These are phyloP conservation scores for Natrix natrix DNA, from an alignment of 2,797 vertebrate genomes.

Conservation along the genomic window DNA sequence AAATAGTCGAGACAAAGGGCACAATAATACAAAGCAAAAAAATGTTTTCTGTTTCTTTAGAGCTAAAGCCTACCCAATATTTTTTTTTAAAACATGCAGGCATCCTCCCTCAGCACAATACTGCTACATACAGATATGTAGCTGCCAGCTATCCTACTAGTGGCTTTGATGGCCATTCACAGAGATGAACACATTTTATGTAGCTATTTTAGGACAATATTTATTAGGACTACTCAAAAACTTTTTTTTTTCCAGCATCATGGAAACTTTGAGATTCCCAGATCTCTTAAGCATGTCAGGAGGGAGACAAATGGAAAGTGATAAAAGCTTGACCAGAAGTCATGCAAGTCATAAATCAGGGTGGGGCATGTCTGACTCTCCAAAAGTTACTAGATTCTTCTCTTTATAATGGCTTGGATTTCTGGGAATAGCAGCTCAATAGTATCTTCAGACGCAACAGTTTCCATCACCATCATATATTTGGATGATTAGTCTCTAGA, in stretches of 20 bases:
- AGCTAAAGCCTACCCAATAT: neutral
- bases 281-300: neutral
- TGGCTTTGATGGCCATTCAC: neutral
- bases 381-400: neutral
- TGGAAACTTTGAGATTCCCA: neutral
- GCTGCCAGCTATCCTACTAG: neutral
- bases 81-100: neutral
- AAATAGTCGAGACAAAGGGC: neutral
- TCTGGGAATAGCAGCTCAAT: neutral
- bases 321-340: neutral
- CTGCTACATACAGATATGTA: neutral
- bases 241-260: neutral
- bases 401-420: neutral
- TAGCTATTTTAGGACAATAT: neutral
- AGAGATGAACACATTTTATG: neutral
- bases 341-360: neutral
- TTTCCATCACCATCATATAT: neutral
- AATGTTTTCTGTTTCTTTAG: neutral
- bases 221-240: neutral
- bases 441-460: neutral
- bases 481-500: neutral
- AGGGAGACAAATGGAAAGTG: neutral
- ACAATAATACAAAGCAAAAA: neutral
- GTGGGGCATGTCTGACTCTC: neutral
- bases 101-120: neutral